Base-by-base conservation (phyloP, 2,797 vertebrate species). In the Ptychadena robeensis region DNA sequence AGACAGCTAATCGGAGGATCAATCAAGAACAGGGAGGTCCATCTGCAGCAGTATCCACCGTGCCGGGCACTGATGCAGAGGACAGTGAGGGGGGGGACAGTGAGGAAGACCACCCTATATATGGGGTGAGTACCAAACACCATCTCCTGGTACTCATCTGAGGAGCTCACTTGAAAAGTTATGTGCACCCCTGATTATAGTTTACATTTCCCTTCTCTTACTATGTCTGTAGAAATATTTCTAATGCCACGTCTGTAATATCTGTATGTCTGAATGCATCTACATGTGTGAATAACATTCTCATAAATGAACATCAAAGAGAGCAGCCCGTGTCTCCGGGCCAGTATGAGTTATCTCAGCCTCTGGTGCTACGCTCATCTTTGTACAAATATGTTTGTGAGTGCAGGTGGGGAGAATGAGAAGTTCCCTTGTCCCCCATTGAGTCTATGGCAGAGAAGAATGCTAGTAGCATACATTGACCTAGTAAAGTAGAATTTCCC, bases 221-320 rank as follows among this genome's bases (percentile, higher is more conserved):
- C 12, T 44, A 40, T 40, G 38, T 57, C 22, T 25, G 8, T 61
- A 25, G 2, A 61, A 28, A 25, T 61, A 61, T 61, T 61, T 61
- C 59, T 32, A 79, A 28, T 25, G 65, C 75, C 65, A 79, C 65
- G 64, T 68, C 25, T 9, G 63, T 67, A 77, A 66, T 66, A 66
- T 72, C 5, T 70, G 7, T 65, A 35, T 74, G 44, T 53, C 25
- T 66, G 18, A 38, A 68, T 48, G 57, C 38, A 48, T 31, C 59
- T 63, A 66, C 31, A 48, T 53, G 12, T 38, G 59, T 66, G 31
- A 81, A 67, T 67, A 81, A 67, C 31, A 48, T 73, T 65, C 70
- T 73, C 57, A 81, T 73, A 73, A 53, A 68, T n/a, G 31, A 73
- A 81, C 61, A 57, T 82, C 80, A 82, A 82, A 82, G 80, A 30